These are phyloP conservation scores for Agrotis ipsilon DNA, from an alignment of 2,888 invertebrate genomes.

Conservation along the genomic window DNA sequence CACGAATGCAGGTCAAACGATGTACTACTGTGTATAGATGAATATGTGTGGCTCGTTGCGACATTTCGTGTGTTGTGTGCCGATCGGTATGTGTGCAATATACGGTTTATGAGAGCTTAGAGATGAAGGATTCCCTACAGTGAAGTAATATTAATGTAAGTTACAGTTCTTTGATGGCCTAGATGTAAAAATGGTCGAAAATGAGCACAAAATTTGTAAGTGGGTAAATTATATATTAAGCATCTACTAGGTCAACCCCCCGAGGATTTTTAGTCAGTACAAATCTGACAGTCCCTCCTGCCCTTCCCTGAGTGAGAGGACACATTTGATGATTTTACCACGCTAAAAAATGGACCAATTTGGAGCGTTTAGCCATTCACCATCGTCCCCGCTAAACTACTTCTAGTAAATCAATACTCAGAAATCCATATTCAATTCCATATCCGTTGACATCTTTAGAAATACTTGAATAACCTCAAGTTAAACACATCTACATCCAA, in stretches of 20 bases:
- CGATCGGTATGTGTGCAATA: slow-evolving; percentile 31
- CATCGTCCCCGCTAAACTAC: neutral
- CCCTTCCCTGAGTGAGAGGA: too few relatives aligned
- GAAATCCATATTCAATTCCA: neutral
- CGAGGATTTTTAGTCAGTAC: too few relatives aligned
- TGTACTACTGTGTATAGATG: slow-evolving; percentile 37
- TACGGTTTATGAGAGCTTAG: neutral
- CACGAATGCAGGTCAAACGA: slow-evolving; percentile 67
- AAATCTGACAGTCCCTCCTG: too few relatives aligned
- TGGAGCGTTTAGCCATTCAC: too few relatives aligned
- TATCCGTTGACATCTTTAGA: neutral
- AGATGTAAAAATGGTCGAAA: neutral
- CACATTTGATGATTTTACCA: too few relatives aligned
- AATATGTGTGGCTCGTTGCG: slow-evolving; percentile 41
- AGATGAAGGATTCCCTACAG: neutral
- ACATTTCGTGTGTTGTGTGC: slow-evolving; percentile 42
- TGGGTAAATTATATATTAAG: too few relatives aligned
- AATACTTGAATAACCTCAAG: neutral
- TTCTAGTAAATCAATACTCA: neutral
- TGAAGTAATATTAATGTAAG: neutral
- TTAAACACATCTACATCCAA: slow-evolving; percentile 20
- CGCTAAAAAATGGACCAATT: too few relatives aligned
- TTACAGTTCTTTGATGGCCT: neutral
- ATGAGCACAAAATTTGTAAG: too few relatives aligned
- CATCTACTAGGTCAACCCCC: too few relatives aligned